A percentile compares a stretch with the other conserved stretches of the same genome.
Conservation (phyloP, 2,113 vertebrate genomes). For the Podarcis raffonei region DNA sequence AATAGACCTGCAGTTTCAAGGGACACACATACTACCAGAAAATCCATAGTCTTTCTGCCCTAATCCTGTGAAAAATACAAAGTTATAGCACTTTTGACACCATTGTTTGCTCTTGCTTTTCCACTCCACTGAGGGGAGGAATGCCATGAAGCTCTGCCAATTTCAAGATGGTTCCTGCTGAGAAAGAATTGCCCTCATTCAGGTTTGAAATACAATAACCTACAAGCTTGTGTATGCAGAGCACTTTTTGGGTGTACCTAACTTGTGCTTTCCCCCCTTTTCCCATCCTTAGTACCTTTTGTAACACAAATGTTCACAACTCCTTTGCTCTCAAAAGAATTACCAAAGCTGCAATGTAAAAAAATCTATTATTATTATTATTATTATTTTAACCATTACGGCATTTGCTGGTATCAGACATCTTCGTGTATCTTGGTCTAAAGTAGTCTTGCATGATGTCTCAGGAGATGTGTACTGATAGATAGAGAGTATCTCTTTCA, state of each 20-base stretch:
- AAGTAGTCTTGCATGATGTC: conserved; percentile 5
- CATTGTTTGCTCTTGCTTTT: background rate
- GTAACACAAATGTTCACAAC: conserved; percentile 39
- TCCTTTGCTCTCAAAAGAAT: conserved; percentile 33
- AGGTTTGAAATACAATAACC: conserved; percentile 27
- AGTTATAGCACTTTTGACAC: background rate
- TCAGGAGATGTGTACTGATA: conserved; percentile 17
- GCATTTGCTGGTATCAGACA: background rate
- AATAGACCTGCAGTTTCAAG: background rate
- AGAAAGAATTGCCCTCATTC: background rate
- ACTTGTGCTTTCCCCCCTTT: conserved; percentile 8
- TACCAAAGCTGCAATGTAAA: conserved; percentile 43
- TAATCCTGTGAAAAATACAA: background rate
- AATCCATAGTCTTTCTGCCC: background rate
- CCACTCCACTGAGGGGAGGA: background rate
- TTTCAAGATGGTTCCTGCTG: conserved; percentile 44
- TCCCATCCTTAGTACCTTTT: conserved; percentile 17
- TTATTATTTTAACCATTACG: background rate
- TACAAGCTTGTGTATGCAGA: conserved; percentile 2
- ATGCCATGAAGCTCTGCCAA: conserved; percentile 45
- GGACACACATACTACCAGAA: background rate
- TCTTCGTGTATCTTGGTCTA: conserved; percentile 5
- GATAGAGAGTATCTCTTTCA: conserved; percentile 17
- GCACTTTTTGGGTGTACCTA: background rate
- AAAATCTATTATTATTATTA: conserved; percentile 16